These are phyloP conservation scores for Sebastes iracundus DNA, from an alignment of 2,797 vertebrate genomes.

Conservation along the genomic window DNA sequence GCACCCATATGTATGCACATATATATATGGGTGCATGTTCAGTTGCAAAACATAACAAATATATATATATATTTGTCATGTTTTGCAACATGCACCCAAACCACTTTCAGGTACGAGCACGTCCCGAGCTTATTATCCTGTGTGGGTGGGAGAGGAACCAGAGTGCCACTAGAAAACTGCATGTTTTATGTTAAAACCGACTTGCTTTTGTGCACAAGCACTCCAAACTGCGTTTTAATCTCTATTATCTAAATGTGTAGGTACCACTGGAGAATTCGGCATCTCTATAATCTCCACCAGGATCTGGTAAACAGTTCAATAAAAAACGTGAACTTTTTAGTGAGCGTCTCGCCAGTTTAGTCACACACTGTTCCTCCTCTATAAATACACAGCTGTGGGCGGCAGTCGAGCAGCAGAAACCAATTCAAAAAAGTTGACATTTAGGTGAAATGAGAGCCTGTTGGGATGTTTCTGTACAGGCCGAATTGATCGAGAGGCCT, in stretches of 20 bases:
- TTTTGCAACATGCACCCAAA: neutral
- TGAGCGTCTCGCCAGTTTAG: conserved; percentile 14
- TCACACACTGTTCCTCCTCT: conserved; percentile 28
- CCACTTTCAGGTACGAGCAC: neutral
- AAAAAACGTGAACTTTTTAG: conserved; percentile 5
- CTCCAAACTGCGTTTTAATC: neutral
- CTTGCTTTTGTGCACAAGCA: neutral
- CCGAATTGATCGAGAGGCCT: neutral
- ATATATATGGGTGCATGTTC: too few relatives aligned
- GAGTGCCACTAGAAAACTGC: neutral
- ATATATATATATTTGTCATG: too few relatives aligned
- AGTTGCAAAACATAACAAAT: too few relatives aligned
- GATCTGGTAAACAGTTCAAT: neutral
- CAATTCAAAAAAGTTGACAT: conserved; percentile 1
- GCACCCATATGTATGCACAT: too few relatives aligned
- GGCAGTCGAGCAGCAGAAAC: neutral
- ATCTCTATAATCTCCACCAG: neutral
- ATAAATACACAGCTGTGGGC: conserved; percentile 16
- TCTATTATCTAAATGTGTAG: neutral
- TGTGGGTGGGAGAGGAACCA: conserved; percentile 12
- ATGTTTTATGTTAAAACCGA: neutral
- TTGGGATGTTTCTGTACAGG: neutral
- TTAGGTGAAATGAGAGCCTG: neutral
- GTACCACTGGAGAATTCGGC: neutral
- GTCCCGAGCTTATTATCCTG: neutral